Base-by-base conservation (phyloP, 2,797 vertebrate species). In the Agapornis canus region DNA sequence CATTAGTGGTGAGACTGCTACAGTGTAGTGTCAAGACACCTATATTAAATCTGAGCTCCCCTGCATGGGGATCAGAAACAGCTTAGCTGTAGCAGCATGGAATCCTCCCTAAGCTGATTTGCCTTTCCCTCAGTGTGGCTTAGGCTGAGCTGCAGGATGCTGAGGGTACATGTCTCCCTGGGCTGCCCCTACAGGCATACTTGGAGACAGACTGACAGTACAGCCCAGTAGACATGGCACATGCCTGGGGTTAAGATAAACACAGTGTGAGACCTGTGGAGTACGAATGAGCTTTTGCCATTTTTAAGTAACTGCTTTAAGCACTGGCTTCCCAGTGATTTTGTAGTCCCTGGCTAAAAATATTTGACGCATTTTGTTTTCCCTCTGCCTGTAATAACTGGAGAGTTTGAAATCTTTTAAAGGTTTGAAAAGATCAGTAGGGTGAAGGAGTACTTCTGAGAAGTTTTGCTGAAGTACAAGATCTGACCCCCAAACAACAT, bases 211-310 rank as follows among this genome's bases (percentile, higher is more conserved):
- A 45, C 21, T 5, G 17, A 42, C 8, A 27, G 20, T 23, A 40
- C 35, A 47, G 52, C 42, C 37, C 56, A 47, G 43, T 0, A 32
- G 29, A 69, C 6, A 52, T 0, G 6, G 48, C n/a, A 57, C 9
- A 12, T 35, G 59, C 6, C 21, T 10, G 14, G 21, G 18, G 20
- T 37, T 26, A 77, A 70, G 25, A 56, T 7, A 86, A 70, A 11
- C n/a, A 66, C 37, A 27, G 26, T 23, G n/a, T 26, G 14, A 75
- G 42, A 78, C 16, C 21, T 10, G 10, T 56, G 31, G 57, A 69
- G n/a, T 2, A 43, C 2, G 8, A 79, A 66, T 0, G 1, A 72
- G 40, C 77, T 63, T 69, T 81, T 86, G 23, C 26, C 18, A 17
- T 8, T 26, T 22, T 52, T 31, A 25, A 18, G 25, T 48, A 89